These are phyloP conservation scores for Felis catus DNA, from an alignment of 2,113 vertebrate species.

Conservation along the genomic window F.catus_Fca126_mat1.0 CM031412.1:147485501-147486000, in stretches of 20 bases:
- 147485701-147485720: neutral
- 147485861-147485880: neutral
- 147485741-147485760: neutral
- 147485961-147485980: neutral
- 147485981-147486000: neutral
- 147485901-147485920: neutral
- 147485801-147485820: neutral
- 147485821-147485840: conserved; percentile 19
- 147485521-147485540: neutral
- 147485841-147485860: neutral
- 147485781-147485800: neutral
- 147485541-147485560: neutral
- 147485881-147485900: neutral
- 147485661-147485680: conserved; percentile 36
- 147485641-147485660: neutral
- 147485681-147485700: neutral
- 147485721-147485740: neutral
- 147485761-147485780: neutral
- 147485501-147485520: neutral
- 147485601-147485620: neutral
- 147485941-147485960: neutral
- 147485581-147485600: neutral
- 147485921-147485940: neutral
- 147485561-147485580: neutral
- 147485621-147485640: neutral